Evolutionary conservation across 1,140 invertebrate genomes (phyloP), one percentile per base, ranked within the genome.

Genomic region (Scaptodrosophila lebanonensis): DNA sequence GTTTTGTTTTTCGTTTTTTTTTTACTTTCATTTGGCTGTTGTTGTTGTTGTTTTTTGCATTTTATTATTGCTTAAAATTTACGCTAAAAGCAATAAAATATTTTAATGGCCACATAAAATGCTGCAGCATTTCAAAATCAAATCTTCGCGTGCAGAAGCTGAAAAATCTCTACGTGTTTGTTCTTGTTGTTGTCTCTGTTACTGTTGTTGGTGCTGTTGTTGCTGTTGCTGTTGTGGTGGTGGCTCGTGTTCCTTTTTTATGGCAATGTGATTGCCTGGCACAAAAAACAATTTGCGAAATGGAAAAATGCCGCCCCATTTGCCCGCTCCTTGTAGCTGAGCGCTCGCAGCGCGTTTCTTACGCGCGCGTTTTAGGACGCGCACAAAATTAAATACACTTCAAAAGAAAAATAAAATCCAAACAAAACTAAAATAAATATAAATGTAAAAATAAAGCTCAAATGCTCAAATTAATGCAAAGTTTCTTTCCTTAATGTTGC

Each of bases 51-150:
- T 22, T 40, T 47, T 67, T 16, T 64, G 52, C 71, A 67, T 79
- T 79, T 79, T 79, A 79, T 79, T 79, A 71, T 79, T 59, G 73
- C 73, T 79, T 69, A 69, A 67, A 79, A 73, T 79, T 75, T 82
- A 82, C 73, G 75, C 75, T 61, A 82, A 61, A 54, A 82, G 69
- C 75, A 82, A 82, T 82, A 82, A 82, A 79, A 79, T 82, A 82
- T 75, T 82, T 82, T 82, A 82, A 82, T 82, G 75, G 75, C 75
- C 65, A 65, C 75, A 82, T 82, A 82, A 82, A 82, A 82, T 60
- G 75, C 75, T 82, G 75, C 75, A 75, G 75, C 75, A 82, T 82
- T 77, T 82, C 75, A 82, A 82, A 82, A 82, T 82, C 75, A 76
- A 82, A 82, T 70, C 69, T 59, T 52, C 35, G 49, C 35, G 17